Percentiles rank a stretch among this genome's conserved stretches.
Evolutionary conservation across 1,140 invertebrate genomes (phyloP).

Genomic region (Euura saliciscinereae): DNA sequence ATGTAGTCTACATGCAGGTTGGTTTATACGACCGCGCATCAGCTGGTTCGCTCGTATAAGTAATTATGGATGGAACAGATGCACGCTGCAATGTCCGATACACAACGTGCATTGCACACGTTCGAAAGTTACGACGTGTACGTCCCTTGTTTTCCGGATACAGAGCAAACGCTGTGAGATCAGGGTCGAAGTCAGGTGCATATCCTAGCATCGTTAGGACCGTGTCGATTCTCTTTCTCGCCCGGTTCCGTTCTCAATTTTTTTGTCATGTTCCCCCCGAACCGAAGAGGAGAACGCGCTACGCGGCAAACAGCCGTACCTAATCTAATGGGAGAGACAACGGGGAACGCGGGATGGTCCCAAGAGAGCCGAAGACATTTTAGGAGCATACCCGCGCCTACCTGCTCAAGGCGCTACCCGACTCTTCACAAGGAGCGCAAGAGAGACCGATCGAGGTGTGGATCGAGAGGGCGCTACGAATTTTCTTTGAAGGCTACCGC

Average conservation of each 20-base stretch:
- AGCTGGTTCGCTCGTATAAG: conserved; percentile 60
- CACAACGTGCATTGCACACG: conserved; percentile 29
- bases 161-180: no score
- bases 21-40: conserved; percentile 53
- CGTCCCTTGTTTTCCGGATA: no score
- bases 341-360: conserved; percentile 16
- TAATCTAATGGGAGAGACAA: conserved; percentile 54
- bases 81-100: conserved; percentile 43
- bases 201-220: background rate
- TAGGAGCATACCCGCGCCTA: conserved; percentile 37
- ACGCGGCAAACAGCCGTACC: conserved; percentile 23
- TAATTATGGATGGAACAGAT: conserved; percentile 61
- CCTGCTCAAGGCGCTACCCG: conserved; percentile 20
- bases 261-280: conserved; percentile 39
- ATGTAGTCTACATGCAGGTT: conserved; percentile 64
- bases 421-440: conserved; percentile 25
- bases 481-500: conserved; percentile 56
- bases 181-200: no score
- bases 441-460: conserved; percentile 21
- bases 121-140: conserved; percentile 22
- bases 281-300: conserved; percentile 19
- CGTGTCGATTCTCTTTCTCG: conserved; percentile 38
- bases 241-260: conserved; percentile 17
- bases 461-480: conserved; percentile 36
- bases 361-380: conserved; percentile 40